Percentiles rank a stretch among this genome's conserved stretches.
Evolutionary conservation across 2,113 vertebrate genomes (phyloP).

Genomic region (Elephas maximus): DNA sequence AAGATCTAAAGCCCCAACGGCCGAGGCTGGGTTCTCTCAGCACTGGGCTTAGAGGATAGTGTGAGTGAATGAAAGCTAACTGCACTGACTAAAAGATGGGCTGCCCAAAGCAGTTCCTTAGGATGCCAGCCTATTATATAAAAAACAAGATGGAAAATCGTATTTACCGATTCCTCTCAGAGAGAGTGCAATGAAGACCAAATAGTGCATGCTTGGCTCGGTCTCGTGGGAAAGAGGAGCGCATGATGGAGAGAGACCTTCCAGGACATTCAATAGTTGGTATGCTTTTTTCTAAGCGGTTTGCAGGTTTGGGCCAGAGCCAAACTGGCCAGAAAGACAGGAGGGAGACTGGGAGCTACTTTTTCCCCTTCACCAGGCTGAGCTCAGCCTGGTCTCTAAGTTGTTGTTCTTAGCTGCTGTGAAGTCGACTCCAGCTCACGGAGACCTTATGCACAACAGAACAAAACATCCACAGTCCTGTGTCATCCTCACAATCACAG

Average conservation of each 20-base stretch:
- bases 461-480: background rate
- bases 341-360: background rate
- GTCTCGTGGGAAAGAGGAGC: background rate
- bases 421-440: background rate
- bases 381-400: background rate
- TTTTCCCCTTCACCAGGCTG: background rate
- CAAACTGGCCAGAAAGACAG: background rate
- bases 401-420: background rate
- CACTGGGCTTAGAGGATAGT: background rate
- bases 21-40: background rate
- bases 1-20: background rate
- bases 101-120: background rate
- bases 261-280: background rate
- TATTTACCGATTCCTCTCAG: background rate
- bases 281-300: background rate
- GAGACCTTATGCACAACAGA: too few species aligned
- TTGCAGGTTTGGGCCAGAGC: background rate
- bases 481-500: background rate
- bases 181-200: background rate
- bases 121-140: background rate
- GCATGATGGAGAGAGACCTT: background rate
- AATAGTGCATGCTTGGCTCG: background rate
- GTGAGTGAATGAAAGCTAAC: background rate
- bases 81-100: background rate
- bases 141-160: background rate